Evolutionary conservation across 2,113 vertebrate species (phyloP).

Genomic region (Etheostoma cragini): DNA sequence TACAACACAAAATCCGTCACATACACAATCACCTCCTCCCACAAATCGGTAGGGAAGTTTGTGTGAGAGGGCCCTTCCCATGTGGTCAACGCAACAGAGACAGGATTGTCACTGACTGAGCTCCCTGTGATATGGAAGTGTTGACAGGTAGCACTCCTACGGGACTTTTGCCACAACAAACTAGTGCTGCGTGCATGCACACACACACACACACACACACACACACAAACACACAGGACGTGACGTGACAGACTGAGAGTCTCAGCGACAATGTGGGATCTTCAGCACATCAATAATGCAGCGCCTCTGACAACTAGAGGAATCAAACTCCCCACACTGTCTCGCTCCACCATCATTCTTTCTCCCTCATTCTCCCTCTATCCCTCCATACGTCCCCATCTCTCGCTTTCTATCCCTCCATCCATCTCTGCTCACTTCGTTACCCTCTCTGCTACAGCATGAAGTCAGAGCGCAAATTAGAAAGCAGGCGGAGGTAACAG

Average conservation of each 20-base stretch:
- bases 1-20: conserved; percentile 36
- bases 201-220: neutral
- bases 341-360: conserved; percentile 54
- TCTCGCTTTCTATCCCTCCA: conserved; percentile 29
- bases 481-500: conserved; percentile 37
- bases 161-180: conserved; percentile 63
- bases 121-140: conserved; percentile 69
- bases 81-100: conserved; percentile 65
- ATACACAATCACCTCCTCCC: conserved; percentile 28
- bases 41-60: conserved; percentile 35
- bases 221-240: conserved; percentile 35
- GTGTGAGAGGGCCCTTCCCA: conserved; percentile 47
- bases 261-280: conserved; percentile 64
- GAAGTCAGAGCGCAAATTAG: conserved; percentile 42
- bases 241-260: conserved; percentile 69
- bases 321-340: conserved; percentile 68
- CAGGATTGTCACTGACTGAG: conserved; percentile 59
- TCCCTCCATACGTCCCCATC: conserved; percentile 21
- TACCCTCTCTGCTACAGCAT: conserved; percentile 37
- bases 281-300: conserved; percentile 81
- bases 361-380: conserved; percentile 13
- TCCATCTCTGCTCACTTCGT: conserved; percentile 55
- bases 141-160: conserved; percentile 73
- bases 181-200: neutral
- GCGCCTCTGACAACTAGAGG: conserved; percentile 69